Base-by-base conservation (phyloP, 2,888 invertebrate genomes). In the Junonia oenone region DNA sequence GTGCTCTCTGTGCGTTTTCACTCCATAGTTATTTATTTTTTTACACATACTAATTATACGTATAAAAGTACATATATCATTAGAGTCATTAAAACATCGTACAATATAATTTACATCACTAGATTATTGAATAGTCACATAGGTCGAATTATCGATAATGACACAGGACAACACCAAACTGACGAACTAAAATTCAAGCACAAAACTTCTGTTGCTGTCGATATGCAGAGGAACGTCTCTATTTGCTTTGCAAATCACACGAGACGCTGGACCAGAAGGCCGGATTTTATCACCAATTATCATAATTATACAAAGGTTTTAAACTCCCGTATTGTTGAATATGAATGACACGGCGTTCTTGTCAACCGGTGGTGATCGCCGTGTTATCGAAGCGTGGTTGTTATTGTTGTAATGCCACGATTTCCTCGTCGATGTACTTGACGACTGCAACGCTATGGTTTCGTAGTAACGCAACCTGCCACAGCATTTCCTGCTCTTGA, bases 381-480 rank as follows among this genome's bases (percentile, higher is more conserved):
- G 83, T 79, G 92, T 84, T 87, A 92, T 88, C 81, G 92, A 91
- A 76, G 90, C 82, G 85, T 87, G 90, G 79, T 92, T 92, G 73
- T 94, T 94, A 48, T 89, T 89, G 68, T 95, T 95, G 80, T 96
- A 96, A 75, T 96, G 96, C 66, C 96, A 96, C 13, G 96, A 96
- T 73, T 96, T 96, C 65, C 96, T 91, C 75, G 95, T 95, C 67
- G 95, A 95, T 0, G 96, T 95, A 47, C 96, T 96, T 2, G 96
- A 96, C 0, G 96, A 96, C 86, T 95, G 95, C 78, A 96, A 92
- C 13, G 95, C 95, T 17, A 96, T 95, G 9, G 96, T 95, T 77
- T 96, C 96, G 78, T 97, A 97, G 79, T 96, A 96, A 67, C 96
- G 92, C 59, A 97, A 90, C 55, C 96, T 92, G 29, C 96, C 96